Base-by-base conservation (phyloP, 2,797 vertebrate species). In the Enteromius radiatus region DNA sequence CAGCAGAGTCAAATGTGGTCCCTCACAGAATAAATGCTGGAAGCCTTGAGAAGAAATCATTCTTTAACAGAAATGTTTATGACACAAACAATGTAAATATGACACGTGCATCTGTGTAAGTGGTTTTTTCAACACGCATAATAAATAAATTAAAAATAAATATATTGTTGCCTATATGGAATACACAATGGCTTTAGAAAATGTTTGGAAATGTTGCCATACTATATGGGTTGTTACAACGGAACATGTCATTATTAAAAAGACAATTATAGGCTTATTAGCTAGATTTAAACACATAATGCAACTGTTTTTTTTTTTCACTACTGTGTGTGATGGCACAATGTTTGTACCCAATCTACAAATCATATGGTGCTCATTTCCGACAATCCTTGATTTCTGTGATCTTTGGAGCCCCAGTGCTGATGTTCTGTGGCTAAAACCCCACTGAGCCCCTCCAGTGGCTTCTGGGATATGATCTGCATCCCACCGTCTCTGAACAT, bases 311-410 rank as follows among this genome's bases (percentile, higher is more conserved):
- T 36, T 36, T 36, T 36, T 4, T 11, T 43, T 9, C 41, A 43
- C 10, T 43, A 43, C 41, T 15, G 17, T 17, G 21, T 19, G n/a
- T 10, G 4, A 71, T 19, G 38, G 23, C 4, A 49, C 26, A 63
- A 73, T 81, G 49, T 73, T 73, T 81, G 79, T 38, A 47, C 28
- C 28, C 28, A 36, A 80, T 80, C 68, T 80, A 63, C 33, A 73
- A 81, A 36, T 63, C 54, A 64, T 9, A 63, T 26, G 28, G 9
- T 47, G 41, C 52, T 63, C n/a, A 67, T 81, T 76, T 82, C 31
- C 26, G n/a, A 63, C 36, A 76, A 36, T 15, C 59, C 33, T 36
- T 1, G n/a, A 17, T 64, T 56, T 76, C 28, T 82, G 73, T 75
- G 71, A 52, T 74, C 45, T 36, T 74, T 82, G 80, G 61, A 82